Percentiles rank a stretch among this genome's conserved stretches.
Evolutionary conservation across 2,888 invertebrate species (phyloP).

Genomic region (Apamea anceps): DNA sequence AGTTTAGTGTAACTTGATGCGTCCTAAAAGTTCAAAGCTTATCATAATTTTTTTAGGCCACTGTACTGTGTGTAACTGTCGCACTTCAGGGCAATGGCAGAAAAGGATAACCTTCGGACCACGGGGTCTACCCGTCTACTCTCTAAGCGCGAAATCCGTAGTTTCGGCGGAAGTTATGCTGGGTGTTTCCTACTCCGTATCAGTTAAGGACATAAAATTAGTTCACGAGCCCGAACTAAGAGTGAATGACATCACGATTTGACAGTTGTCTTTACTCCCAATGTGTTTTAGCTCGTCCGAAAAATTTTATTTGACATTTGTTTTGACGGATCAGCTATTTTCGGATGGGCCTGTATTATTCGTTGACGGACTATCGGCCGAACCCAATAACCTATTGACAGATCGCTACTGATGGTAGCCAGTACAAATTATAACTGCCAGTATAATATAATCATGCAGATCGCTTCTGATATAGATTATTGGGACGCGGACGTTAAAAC

Average conservation of each 20-base stretch:
- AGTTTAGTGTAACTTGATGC: background rate
- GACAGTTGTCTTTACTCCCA: background rate
- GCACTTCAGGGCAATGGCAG: background rate
- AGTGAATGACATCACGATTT: background rate
- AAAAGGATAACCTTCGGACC: background rate
- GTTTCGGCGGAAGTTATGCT: background rate
- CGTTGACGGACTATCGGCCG: background rate
- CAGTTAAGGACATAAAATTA: background rate
- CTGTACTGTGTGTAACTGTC: background rate
- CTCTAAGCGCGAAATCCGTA: background rate
- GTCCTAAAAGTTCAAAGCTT: constrained; percentile 1
- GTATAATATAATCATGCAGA: no score
- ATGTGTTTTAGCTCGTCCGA: background rate
- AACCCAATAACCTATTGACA: background rate
- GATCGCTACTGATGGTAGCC: no score
- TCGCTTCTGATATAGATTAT: no score
- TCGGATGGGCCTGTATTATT: background rate
- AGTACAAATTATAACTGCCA: no score
- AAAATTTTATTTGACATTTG: background rate
- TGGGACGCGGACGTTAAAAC: no score
- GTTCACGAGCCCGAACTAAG: background rate
- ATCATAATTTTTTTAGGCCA: constrained; percentile 9
- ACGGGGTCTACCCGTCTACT: background rate
- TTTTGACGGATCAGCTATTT: background rate
- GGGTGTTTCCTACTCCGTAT: background rate